phyloP scores from a whole-genome alignment of 2,113 vertebrate genomes.

The Chrysemys picta region DNA sequence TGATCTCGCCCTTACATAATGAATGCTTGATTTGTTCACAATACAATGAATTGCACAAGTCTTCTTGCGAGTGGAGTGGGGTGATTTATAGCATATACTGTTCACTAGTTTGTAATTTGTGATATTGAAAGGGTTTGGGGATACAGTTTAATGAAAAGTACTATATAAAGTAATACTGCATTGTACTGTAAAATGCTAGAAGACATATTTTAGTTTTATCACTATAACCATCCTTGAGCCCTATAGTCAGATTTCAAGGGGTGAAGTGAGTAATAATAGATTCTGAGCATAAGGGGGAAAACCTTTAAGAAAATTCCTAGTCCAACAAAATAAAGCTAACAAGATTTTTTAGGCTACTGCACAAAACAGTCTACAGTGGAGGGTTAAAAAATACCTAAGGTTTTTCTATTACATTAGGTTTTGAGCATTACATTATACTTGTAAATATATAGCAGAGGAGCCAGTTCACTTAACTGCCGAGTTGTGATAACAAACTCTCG shows the following conservation, averaged over 20 bases:
- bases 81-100: constrained; percentile 47
- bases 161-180: constrained; percentile 16
- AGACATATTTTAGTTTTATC: background rate
- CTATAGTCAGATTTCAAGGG: constrained; percentile 12
- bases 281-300: background rate
- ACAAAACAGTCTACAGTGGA: background rate
- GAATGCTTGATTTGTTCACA: constrained; percentile 40
- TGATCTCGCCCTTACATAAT: background rate
- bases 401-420: background rate
- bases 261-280: background rate
- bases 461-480: background rate
- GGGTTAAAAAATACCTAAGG: background rate
- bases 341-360: background rate
- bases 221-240: background rate
- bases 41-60: constrained; percentile 35
- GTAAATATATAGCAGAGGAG: background rate
- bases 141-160: constrained; percentile 32
- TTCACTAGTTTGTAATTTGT: background rate
- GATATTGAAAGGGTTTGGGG: constrained; percentile 18
- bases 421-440: background rate
- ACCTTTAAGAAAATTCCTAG: background rate
- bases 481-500: background rate
- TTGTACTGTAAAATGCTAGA: constrained; percentile 4
- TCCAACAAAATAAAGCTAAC: background rate
- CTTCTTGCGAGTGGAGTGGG: background rate